Percentiles rank a stretch among this genome's conserved stretches.
phyloP scores from a whole-genome alignment of 2,797 vertebrate species.

The Mus minutoides region DNA sequence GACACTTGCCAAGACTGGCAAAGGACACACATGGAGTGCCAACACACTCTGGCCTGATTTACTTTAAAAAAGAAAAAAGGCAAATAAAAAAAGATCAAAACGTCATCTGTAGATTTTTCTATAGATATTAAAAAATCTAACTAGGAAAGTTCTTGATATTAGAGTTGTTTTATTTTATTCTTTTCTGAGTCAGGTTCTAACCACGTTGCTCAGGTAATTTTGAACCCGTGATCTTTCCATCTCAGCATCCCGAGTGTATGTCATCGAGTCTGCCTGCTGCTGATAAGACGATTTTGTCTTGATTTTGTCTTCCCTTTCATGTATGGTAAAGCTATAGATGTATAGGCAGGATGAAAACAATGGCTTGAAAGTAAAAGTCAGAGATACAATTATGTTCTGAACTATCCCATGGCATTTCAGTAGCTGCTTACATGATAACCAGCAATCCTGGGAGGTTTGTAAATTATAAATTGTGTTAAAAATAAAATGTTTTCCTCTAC shows the following conservation, averaged over 20 bases:
- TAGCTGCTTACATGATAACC: neutral
- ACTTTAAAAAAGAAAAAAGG: neutral
- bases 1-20: slow-evolving; percentile 39
- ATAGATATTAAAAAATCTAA: neutral
- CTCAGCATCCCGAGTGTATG: neutral
- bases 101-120: neutral
- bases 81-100: slow-evolving; percentile 10
- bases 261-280: neutral
- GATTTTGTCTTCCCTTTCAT: neutral
- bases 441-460: slow-evolving; percentile 18
- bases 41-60: neutral
- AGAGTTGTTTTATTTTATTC: neutral
- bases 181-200: neutral
- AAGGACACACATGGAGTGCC: neutral
- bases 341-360: slow-evolving; percentile 23
- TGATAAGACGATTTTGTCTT: neutral
- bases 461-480: slow-evolving; percentile 42
- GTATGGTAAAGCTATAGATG: neutral
- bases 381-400: slow-evolving; percentile 48
- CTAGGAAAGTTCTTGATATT: neutral
- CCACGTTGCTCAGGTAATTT: too few relatives aligned
- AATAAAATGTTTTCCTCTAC: slow-evolving; percentile 15
- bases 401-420: slow-evolving; percentile 3
- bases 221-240: neutral
- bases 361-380: slow-evolving; percentile 37